Percentiles rank a stretch among this genome's conserved stretches.
phyloP scores from a whole-genome alignment of 2,888 invertebrate species.

The Thelaira solivaga region DNA sequence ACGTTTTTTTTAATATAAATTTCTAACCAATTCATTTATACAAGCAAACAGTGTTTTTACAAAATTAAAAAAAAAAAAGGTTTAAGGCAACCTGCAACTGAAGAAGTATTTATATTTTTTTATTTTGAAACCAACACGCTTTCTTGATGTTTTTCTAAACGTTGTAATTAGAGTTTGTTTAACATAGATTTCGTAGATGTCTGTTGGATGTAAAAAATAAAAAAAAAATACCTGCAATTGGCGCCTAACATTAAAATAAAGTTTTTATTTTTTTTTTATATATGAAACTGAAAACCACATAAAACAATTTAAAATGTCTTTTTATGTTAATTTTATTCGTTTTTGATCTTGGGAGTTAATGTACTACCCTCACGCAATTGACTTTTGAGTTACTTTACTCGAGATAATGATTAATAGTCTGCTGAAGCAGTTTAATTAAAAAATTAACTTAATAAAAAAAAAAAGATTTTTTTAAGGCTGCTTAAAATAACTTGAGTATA shows the following conservation, averaged over 20 bases:
- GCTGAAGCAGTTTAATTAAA: slow-evolving; percentile 40
- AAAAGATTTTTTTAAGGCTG: slow-evolving; percentile 10
- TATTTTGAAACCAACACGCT: slow-evolving; percentile 60
- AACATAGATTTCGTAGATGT: slow-evolving; percentile 9
- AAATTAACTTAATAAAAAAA: neutral
- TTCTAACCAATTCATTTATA: neutral
- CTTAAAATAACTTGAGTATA: no score
- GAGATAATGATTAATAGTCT: slow-evolving; percentile 50
- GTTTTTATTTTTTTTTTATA: no score
- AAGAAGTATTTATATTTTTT: slow-evolving; percentile 53
- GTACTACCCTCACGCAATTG: slow-evolving; percentile 55
- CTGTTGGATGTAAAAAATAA: slow-evolving; percentile 17
- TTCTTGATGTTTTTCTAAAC: slow-evolving; percentile 62
- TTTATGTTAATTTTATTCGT: slow-evolving; percentile 1
- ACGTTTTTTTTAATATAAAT: slow-evolving; percentile 57
- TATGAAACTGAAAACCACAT: no score
- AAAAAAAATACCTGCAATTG: slow-evolving; percentile 56
- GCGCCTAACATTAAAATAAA: slow-evolving; percentile 40
- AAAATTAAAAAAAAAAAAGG: neutral
- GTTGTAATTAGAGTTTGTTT: slow-evolving; percentile 60
- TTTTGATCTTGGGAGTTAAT: slow-evolving; percentile 4
- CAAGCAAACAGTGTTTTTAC: neutral
- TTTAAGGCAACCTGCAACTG: neutral
- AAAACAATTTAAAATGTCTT: no score
- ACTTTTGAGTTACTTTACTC: slow-evolving; percentile 4